phyloP scores from a whole-genome alignment of 1,140 invertebrate genomes.

The Magallana gigas region DNA sequence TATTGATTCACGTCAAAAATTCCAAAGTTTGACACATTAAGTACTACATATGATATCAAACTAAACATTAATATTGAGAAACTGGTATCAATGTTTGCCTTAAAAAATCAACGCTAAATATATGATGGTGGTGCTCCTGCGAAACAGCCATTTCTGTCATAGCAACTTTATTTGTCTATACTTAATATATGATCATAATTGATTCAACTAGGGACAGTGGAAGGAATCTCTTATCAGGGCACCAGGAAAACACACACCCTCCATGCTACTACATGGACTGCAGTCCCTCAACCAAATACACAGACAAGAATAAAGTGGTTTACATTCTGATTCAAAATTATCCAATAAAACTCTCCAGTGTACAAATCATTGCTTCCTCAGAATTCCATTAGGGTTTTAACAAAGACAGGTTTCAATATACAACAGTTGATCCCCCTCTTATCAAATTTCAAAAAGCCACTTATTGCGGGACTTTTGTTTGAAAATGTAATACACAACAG shows the following conservation, averaged over 20 bases:
- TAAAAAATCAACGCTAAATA: background rate
- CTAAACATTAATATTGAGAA: constrained; percentile 7
- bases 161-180: constrained; percentile 36
- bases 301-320: background rate
- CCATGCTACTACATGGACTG: background rate
- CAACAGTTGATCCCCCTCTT: constrained; percentile 1
- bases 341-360: background rate
- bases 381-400: background rate
- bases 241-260: background rate
- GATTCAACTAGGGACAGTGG: background rate
- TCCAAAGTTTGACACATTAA: constrained; percentile 31
- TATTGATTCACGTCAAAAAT: background rate
- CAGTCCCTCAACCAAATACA: background rate
- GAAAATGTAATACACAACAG: background rate
- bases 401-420: constrained; percentile 5
- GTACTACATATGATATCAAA: constrained; percentile 38
- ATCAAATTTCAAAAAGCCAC: background rate
- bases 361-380: background rate
- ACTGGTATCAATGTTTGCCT: constrained; percentile 14
- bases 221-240: background rate
- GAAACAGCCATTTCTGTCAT: background rate
- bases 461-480: constrained; percentile 9
- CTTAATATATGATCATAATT: constrained; percentile 23
- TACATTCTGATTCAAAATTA: background rate
- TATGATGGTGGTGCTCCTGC: background rate